These are phyloP conservation scores for Armadillidium nasatum DNA, from an alignment of 1,140 invertebrate species.

Conservation along the genomic window DNA sequence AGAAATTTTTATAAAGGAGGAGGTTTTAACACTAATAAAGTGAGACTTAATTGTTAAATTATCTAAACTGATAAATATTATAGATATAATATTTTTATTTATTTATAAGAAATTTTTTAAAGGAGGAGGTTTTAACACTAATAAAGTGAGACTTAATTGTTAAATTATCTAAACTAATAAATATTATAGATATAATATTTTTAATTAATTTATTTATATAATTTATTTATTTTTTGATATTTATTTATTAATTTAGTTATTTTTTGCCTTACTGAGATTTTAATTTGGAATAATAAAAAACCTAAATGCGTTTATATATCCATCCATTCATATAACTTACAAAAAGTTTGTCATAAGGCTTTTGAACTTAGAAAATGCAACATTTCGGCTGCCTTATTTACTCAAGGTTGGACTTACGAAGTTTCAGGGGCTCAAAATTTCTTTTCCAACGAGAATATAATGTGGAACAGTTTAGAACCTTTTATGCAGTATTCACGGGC, in stretches of 20 bases:
- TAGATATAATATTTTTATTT: too few species aligned
- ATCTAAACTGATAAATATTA: constrained; percentile 12
- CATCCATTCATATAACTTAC: neutral
- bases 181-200: too few species aligned
- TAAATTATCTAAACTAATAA: constrained; percentile 16
- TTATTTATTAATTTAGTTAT: too few species aligned
- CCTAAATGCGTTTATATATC: neutral
- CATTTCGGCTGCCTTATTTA: constrained; percentile 86
- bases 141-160: too few species aligned
- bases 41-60: too few species aligned
- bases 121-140: constrained; percentile 77
- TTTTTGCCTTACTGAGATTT: neutral
- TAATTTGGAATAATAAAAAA: neutral
- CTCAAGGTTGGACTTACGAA: constrained; percentile 86
- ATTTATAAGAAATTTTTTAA: constrained; percentile 77
- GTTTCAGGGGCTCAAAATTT: constrained; percentile 56
- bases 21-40: constrained; percentile 73
- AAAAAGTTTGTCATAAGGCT: constrained; percentile 57
- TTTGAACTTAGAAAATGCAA: constrained; percentile 59
- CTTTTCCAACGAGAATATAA: constrained; percentile 64
- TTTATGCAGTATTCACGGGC: constrained; percentile 62
- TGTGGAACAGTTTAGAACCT: constrained; percentile 70
- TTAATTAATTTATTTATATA: too few species aligned
- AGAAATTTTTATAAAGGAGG: constrained; percentile 79
- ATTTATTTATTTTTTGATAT: too few species aligned